Conservation (phyloP, 1,140 invertebrate species). For the Bombus sylvicola region DNA sequence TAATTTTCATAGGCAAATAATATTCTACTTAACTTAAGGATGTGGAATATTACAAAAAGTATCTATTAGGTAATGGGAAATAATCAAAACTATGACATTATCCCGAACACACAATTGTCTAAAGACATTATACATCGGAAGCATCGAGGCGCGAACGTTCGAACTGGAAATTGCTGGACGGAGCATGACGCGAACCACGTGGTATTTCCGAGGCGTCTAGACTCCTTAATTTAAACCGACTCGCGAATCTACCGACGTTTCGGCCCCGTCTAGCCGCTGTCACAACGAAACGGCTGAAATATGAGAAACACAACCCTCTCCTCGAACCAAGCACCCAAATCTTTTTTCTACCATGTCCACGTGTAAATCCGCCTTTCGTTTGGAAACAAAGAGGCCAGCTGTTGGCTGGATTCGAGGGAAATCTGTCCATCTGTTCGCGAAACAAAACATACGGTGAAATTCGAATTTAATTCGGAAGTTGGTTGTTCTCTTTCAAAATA, state of each 20-base stretch:
- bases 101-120: no score
- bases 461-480: conserved; percentile 27
- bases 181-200: conserved; percentile 61
- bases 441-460: neutral
- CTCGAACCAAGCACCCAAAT: neutral
- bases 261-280: conserved; percentile 64
- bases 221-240: conserved; percentile 77
- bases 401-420: neutral
- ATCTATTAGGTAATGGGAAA: no score
- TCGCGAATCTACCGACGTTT: conserved; percentile 62
- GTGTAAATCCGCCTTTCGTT: neutral
- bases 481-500: conserved; percentile 26
- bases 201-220: conserved; percentile 73
- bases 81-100: no score
- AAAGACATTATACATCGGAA: neutral
- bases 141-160: conserved; percentile 57
- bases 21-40: no score
- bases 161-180: conserved; percentile 39
- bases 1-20: no score
- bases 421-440: neutral
- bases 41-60: no score
- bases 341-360: conserved; percentile 26
- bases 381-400: conserved; percentile 10
- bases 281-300: conserved; percentile 68
- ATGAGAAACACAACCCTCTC: conserved; percentile 62